Conservation (phyloP, 2,797 vertebrate genomes). For the Spinus pinus region DNA sequence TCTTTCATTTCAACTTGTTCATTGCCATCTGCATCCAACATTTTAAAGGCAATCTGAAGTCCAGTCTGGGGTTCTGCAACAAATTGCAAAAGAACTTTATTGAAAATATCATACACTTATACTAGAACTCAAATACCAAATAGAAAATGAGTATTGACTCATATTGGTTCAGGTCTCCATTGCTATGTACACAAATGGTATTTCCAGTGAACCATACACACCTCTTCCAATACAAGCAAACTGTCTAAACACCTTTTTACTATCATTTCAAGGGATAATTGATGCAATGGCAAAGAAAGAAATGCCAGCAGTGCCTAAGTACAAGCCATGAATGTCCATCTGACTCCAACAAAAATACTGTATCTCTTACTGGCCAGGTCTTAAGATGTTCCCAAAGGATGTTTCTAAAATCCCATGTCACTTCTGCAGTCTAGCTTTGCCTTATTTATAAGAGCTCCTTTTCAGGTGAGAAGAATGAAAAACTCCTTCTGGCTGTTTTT, state of each 20-base stretch:
- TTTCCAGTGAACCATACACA: background rate
- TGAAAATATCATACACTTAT: background rate
- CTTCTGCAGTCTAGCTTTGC: background rate
- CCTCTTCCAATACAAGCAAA: background rate
- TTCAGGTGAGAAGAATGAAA: background rate
- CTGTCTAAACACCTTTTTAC: background rate
- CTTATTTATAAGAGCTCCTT: background rate
- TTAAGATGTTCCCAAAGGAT: background rate
- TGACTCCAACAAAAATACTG: background rate
- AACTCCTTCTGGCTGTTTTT: background rate
- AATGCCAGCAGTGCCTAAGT: background rate
- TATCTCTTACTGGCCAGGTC: background rate
- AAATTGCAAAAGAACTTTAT: background rate
- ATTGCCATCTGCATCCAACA: constrained; percentile 94
- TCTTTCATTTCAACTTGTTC: constrained; percentile 96
- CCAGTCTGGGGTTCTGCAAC: constrained; percentile 90
- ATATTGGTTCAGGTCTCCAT: background rate
- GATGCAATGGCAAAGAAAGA: background rate
- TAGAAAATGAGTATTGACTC: background rate
- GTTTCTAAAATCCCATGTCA: background rate
- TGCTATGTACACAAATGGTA: background rate
- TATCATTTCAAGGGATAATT: background rate
- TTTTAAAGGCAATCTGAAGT: constrained; percentile 97
- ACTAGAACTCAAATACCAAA: background rate
- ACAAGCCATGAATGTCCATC: background rate